Base-by-base conservation (phyloP, 2,888 invertebrate species). In the Gibbula magus region DNA sequence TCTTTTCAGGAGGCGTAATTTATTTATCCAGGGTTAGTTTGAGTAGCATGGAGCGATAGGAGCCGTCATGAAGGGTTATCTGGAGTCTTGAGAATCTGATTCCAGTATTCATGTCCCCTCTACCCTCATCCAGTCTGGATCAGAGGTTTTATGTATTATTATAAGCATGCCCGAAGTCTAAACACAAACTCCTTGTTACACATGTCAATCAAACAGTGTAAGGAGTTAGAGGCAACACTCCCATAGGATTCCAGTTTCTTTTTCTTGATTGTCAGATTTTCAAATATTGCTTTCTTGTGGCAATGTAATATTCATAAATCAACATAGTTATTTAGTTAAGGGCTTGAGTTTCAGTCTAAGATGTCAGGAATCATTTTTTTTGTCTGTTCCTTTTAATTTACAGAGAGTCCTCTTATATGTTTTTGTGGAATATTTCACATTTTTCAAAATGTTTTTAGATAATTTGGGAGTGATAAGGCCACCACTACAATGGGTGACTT, bases 1-100 rank as follows among this genome's bases (percentile, higher is more conserved):
- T 70, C 70, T 18, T 70, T 70, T 70, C 70, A 20, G 20, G 70
- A 70, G 35, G 70, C 20, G 20, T 70, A 70, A 70, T 70, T 70
- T 70, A 70, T 70, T 70, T 70, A 70, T 35, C 39, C 39, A 39
- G 35, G 35, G 70, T 20, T 70, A 20, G 70, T 5, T 35, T 39
- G 35, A 32, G 32, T 18, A 70, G 70, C 70, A 70, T 35, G 70
- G 25, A 29, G 61, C 25, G 61, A 61, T 61, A 61, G 61, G 61
- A 61, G 61, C 13, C 16, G 10, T 29, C 13, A 16, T 13, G 3
- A 18, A 39, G 20, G 70, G 20, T 70, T 70, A 39, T 39, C 70
- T 70, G 2, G 70, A 20, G 29, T 18, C 18, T 35, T 7, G 3
- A 56, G 56, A 56, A 56, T 25, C 25, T 7, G 56, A 56, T 56